These are phyloP conservation scores for Drosophila subpulchrella DNA, from an alignment of 1,140 invertebrate genomes.

Conservation along the genomic window DNA sequence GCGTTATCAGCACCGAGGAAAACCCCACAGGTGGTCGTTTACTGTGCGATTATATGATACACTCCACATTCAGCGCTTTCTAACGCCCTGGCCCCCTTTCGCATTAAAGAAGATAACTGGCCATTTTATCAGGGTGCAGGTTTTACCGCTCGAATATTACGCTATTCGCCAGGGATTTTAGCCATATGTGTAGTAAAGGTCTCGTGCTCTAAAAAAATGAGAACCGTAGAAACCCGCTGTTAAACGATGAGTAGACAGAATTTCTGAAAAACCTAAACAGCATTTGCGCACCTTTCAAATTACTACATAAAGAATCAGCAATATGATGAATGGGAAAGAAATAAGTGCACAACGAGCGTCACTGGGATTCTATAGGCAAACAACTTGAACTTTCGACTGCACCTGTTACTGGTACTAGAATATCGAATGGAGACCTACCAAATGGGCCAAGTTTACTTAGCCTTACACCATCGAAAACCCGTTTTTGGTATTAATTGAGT, in stretches of 20 bases:
- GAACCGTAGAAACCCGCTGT: conserved; percentile 11
- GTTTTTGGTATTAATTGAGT: conserved; percentile 25
- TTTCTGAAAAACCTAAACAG: conserved; percentile 6
- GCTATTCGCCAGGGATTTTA: conserved; percentile 29
- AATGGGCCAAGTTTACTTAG: neutral
- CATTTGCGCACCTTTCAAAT: conserved; percentile 10
- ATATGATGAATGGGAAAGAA: conserved; percentile 4
- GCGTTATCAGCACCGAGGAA: conserved; percentile 60
- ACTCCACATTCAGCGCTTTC: conserved; percentile 1
- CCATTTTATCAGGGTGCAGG: conserved; percentile 38
- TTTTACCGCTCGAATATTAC: conserved; percentile 31
- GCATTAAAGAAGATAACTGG: conserved; percentile 36
- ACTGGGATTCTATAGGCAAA: conserved; percentile 3
- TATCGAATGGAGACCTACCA: neutral
- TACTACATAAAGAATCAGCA: conserved; percentile 9
- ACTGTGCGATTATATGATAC: conserved; percentile 54
- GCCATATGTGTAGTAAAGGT: conserved; percentile 17
- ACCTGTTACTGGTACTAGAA: neutral
- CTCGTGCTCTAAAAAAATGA: conserved; percentile 11
- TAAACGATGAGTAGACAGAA: conserved; percentile 15
- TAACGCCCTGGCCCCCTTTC: neutral
- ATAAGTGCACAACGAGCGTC: conserved; percentile 14
- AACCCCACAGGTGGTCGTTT: conserved; percentile 73
- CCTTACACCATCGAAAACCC: conserved; percentile 15
- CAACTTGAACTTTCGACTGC: conserved; percentile 4